Conservation (phyloP, 2,113 vertebrate genomes). For the Spea multiplicata region DNA sequence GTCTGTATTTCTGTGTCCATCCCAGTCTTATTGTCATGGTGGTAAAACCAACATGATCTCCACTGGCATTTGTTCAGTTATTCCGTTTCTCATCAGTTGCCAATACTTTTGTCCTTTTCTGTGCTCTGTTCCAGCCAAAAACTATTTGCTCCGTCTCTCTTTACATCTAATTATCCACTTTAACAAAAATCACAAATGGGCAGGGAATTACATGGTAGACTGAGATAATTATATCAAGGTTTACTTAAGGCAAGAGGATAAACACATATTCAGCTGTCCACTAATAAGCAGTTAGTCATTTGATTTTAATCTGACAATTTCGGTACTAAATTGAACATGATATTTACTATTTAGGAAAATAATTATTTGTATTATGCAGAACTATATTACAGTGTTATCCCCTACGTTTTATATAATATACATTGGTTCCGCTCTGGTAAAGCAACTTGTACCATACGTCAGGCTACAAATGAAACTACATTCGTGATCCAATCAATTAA, state of each 20-base stretch:
- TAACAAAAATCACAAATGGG: too few species aligned
- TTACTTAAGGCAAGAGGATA: not conserved
- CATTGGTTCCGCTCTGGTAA: not conserved
- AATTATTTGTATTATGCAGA: conserved; percentile 13
- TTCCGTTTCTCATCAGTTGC: too few species aligned
- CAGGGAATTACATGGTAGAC: not conserved
- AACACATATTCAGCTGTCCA: not conserved
- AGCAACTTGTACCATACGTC: conserved; percentile 5
- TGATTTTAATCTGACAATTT: not conserved
- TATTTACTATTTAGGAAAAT: not conserved
- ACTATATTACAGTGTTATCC: conserved; percentile 7
- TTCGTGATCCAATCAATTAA: not conserved
- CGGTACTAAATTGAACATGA: not conserved
- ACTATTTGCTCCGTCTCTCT: too few species aligned
- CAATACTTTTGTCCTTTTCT: too few species aligned
- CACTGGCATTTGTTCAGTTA: too few species aligned
- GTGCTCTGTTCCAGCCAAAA: too few species aligned
- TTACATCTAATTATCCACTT: too few species aligned
- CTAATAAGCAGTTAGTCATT: not conserved
- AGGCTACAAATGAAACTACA: not conserved
- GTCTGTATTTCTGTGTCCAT: too few species aligned
- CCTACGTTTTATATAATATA: not conserved
- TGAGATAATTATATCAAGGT: not conserved
- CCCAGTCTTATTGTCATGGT: too few species aligned
- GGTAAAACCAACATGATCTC: too few species aligned